Percentiles rank a stretch among this genome's conserved stretches.
These are phyloP conservation scores for Muscicapa striata DNA, from an alignment of 2,797 vertebrate species.

Conservation along the genomic window DNA sequence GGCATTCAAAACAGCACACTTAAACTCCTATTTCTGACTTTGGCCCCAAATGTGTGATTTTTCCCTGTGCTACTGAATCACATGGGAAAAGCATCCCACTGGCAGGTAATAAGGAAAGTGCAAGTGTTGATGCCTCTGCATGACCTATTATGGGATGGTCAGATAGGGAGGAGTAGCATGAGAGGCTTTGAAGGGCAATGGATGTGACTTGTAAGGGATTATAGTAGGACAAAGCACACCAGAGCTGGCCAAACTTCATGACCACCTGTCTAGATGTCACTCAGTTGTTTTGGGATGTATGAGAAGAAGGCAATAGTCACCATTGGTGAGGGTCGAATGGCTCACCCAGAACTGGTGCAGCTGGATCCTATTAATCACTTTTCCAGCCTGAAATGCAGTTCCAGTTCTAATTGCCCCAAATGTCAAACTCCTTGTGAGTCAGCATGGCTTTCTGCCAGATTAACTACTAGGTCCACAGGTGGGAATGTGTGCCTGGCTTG, in stretches of 20 bases:
- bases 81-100: not conserved
- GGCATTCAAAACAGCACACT: not conserved
- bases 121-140: not conserved
- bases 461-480: not conserved
- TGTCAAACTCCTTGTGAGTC: not conserved
- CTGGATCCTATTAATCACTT: not conserved
- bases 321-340: rapidly evolving
- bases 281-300: not conserved
- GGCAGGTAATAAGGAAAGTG: not conserved
- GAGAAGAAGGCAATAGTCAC: not conserved
- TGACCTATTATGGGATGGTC: not conserved
- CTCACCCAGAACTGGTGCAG: not conserved
- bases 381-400: not conserved
- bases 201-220: not conserved
- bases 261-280: not conserved
- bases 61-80: not conserved
- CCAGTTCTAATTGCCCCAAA: not conserved
- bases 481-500: not conserved
- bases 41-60: not conserved
- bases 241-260: not conserved
- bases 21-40: not conserved
- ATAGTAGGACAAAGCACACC: not conserved
- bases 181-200: not conserved
- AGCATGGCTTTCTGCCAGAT: not conserved
- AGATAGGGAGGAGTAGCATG: not conserved